Base-by-base conservation (phyloP, 2,113 vertebrate genomes). In the Sceloporus tristichus region DNA sequence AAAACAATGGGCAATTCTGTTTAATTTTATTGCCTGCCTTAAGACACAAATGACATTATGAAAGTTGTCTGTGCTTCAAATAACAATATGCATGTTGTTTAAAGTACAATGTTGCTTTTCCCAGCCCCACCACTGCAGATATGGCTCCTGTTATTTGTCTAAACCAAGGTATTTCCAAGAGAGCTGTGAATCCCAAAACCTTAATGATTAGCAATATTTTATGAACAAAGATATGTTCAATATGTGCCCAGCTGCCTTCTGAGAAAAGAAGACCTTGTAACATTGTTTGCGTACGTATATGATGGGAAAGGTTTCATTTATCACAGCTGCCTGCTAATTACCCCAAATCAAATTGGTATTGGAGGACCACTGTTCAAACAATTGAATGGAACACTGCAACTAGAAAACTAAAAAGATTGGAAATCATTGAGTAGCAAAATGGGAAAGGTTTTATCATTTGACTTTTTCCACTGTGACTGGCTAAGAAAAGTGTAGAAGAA, bases 261-360 rank as follows among this genome's bases (percentile, higher is more conserved):
- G 90, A 89, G 93, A 87, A 84, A 1, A 40, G 82, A 92, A 79
- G 75, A 75, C 79, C 91, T 91, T 85, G 89, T 71, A 89, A 71
- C 82, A 86, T 85, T 91, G 88, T 92, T 87, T 82, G 74, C 83
- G 53, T 82, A 91, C 83, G 53, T 82, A 91, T 87, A 90, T 90
- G 79, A 91, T 80, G 85, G 66, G 84, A 91, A 92, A 73, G 82
- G 54, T 73, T 91, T 70, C 38, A 79, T 59, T 90, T 94, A 87
- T 91, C 87, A 90, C 92, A 88, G 89, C 88, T 91, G 48, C 86
- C 83, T 88, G 77, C 79, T 93, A 92, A 93, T 95, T 92, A 94
- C 92, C 89, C 38, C 40, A 21, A 88, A 91, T 91, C 90, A 94
- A 92, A 94, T 85, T 88, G 83, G 86, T 70, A 90, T 88, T 85